Base-by-base conservation (phyloP, 2,113 vertebrate genomes). In the Typhlomys cinereus region DNA sequence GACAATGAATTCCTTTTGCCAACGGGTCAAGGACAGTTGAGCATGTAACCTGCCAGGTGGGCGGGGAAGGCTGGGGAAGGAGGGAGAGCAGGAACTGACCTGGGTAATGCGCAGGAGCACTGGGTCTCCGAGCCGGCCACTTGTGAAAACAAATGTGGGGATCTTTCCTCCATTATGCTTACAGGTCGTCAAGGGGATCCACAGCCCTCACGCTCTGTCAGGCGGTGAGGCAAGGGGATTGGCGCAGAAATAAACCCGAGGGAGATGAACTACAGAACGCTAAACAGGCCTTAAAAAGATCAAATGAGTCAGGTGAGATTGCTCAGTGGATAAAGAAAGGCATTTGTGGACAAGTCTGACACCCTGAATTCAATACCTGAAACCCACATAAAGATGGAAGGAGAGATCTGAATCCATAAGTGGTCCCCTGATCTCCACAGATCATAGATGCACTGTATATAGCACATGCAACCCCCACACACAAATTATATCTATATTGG, bases 1-100 rank as follows among this genome's bases (percentile, higher is more conserved):
- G 41, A 85, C 46, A 78, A 92, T 18, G 39, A 39, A 74, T 54
- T 94, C 62, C 59, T 95, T 74, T 18, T 44, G 67, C 41, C 44
- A 64, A 18, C 59, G 74, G 36, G 44, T 88, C 85, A 85, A 95
- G 88, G 57, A 54, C 39, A 82, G 17, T 59, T 71, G 29, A 76
- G 23, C 39, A 18, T 23, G 36, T 27, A 67, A 25, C 41, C 36
- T 61, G 57, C 70, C 62, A 29, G 34, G 21, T 12, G 39, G 39
- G 71, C 21, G 18, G 88, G 27, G 41, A 12, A 44, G 41, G 39
- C 21, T 61, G 61, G 21, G 5, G 12, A 41, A 57, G 10, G 74
- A 27, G 74, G 27, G 34, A 23, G 36, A 25, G 82, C n/a, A 67
- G 59, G 39, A 85, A 31, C 18, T 29, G 52, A 41, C 25, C 39